phyloP scores from a whole-genome alignment of 2,888 invertebrate genomes.

The Iselma pallidipennis region DNA sequence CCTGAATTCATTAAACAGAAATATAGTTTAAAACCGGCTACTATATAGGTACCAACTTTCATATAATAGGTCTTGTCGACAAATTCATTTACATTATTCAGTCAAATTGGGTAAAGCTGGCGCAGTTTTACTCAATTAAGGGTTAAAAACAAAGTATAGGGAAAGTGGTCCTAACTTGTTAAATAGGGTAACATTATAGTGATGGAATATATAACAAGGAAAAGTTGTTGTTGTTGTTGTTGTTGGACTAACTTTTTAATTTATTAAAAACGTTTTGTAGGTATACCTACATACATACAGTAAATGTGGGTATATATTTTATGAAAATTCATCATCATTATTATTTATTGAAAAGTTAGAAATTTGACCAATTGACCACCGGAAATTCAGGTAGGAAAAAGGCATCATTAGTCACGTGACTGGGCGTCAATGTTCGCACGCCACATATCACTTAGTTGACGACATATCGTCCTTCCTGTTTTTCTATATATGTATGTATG shows the following conservation, averaged over 20 bases:
- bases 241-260: background rate
- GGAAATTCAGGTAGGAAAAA: constrained; percentile 19
- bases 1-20: background rate
- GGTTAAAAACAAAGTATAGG: constrained; percentile 18
- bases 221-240: background rate
- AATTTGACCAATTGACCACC: constrained; percentile 21
- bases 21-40: background rate
- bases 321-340: background rate
- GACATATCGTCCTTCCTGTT: constrained; percentile 14
- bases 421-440: constrained; percentile 21
- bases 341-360: background rate
- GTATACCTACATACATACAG: background rate
- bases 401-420: constrained; percentile 21
- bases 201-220: background rate
- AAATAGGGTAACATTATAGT: constrained; percentile 11
- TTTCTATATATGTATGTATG: constrained; percentile 6
- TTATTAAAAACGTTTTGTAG: background rate
- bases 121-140: constrained; percentile 15
- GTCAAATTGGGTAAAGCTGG: constrained; percentile 13
- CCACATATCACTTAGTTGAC: constrained; percentile 22
- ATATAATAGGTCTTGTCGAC: background rate
- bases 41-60: background rate
- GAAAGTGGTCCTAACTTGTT: constrained; percentile 15
- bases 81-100: constrained; percentile 16
- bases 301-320: too few species aligned